Conservation (phyloP, 2,113 vertebrate genomes). For the human (Homo sapiens) region DNA sequence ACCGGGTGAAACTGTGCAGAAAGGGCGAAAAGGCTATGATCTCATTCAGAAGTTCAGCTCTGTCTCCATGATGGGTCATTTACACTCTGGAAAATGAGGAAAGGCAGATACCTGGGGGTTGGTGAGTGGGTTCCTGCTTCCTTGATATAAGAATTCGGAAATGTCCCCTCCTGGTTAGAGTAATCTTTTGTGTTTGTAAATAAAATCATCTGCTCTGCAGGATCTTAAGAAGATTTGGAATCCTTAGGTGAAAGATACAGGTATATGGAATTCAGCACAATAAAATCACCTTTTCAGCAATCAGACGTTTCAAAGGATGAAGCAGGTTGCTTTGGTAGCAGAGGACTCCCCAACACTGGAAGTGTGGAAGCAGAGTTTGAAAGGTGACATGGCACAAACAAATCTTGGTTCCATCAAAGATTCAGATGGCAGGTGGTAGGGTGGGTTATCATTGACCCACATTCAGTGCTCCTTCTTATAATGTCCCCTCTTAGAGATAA, state of each 20-base stretch:
- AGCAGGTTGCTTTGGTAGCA: not conserved
- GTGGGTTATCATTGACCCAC: not conserved
- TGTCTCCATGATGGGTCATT: conserved; percentile 62
- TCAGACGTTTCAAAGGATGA: not conserved
- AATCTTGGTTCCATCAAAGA: not conserved
- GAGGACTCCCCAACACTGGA: not conserved
- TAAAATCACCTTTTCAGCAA: not conserved
- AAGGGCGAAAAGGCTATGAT: conserved; percentile 77
- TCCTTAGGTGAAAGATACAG: not conserved
- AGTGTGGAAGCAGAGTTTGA: not conserved
- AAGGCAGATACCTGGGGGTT: conserved; percentile 30
- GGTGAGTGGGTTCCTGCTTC: not conserved
- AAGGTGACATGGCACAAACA: not conserved
- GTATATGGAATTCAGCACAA: not conserved
- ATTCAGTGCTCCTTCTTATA: accelerated
- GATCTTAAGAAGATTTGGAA: not conserved
- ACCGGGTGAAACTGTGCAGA: conserved; percentile 75
- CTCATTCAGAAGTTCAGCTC: conserved; percentile 81
- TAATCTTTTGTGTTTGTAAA: not conserved
- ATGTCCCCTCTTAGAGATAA: not conserved
- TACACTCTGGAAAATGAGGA: conserved; percentile 63
- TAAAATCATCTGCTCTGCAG: not conserved
- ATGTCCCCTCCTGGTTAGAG: not conserved
- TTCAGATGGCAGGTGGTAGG: not conserved
- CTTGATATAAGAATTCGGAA: not conserved